Evolutionary conservation across 23 tunicate species (phyloP), one percentile per base, ranked within the genome.

Genomic region (Trididemnum miniatum): DNA sequence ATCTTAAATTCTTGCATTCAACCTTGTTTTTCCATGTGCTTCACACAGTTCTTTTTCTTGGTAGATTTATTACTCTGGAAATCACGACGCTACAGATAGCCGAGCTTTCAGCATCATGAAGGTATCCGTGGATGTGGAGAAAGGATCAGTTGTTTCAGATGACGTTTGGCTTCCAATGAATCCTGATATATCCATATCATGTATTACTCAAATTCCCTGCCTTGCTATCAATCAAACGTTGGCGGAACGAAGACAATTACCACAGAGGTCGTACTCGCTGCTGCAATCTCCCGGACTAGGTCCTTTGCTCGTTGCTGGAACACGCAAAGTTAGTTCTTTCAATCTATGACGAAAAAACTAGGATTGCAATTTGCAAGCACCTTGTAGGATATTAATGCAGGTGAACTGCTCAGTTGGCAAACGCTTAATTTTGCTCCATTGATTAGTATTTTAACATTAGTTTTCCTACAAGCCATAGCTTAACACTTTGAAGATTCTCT

Each of bases 251-350:
- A 62, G n/a, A n/a, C 67, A 5, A 26, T 26, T 12, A 4, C 67
- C 67, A 12, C n/a, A 7, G 12, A 12, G 75, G 20, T 31, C 38
- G 9, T 32, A 30, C 15, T 67, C 75, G 38, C 18, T 2, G 12
- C 31, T 4, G 32, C 9, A 12, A 37, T 7, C 7, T 12, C 7
- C 38, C 7, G 37, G n/a, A 3, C 3, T 3, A 4, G 38, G 32
- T 9, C 75, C 75, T 30, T 30, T 67, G n/a, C 31, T 67, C 4
- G 75, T 67, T 31, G 75, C 75, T 5, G 75, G 75, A 7, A 67
- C 75, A 31, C 18, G 7, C 15, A 38, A 67, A 38, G 75, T 67
- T n/a, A n/a, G n/a, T n/a, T n/a, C n/a, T n/a, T n/a, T n/a, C n/a
- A n/a, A n/a, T n/a, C n/a, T n/a, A n/a, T n/a, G n/a, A n/a, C n/a